Evolutionary conservation across 1,140 invertebrate genomes (phyloP).

Genomic region (Mylabris phalerata): DNA sequence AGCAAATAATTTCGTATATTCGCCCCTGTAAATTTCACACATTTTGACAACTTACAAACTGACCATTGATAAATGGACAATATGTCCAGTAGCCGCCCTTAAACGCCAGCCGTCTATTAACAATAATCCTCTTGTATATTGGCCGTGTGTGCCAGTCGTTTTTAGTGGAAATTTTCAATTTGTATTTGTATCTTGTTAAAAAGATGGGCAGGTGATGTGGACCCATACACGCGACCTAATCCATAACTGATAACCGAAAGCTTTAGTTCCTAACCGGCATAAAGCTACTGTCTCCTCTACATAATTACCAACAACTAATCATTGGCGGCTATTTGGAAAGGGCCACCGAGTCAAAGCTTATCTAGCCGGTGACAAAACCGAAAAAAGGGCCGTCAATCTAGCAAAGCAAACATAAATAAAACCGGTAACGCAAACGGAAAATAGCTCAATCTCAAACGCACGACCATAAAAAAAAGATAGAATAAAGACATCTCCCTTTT

Average conservation of each 20-base stretch:
- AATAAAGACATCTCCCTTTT: too few relatives aligned
- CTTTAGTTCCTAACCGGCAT: slow-evolving; percentile 6
- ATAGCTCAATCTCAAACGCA: too few relatives aligned
- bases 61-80: not conserved
- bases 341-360: not conserved
- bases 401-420: too few relatives aligned
- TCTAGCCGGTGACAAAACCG: too few relatives aligned
- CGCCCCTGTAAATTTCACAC: not conserved
- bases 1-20: not conserved
- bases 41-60: not conserved
- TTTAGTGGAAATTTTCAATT: slow-evolving; percentile 2
- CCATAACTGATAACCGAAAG: slow-evolving; percentile 17
- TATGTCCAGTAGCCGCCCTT: not conserved
- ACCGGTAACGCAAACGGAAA: too few relatives aligned
- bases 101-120: not conserved
- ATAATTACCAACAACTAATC: slow-evolving; percentile 19
- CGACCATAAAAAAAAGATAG: too few relatives aligned
- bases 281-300: slow-evolving; percentile 14
- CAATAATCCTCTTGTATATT: not conserved
- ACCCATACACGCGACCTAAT: slow-evolving; percentile 19
- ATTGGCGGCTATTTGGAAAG: slow-evolving; percentile 6
- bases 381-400: too few relatives aligned
- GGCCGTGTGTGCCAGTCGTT: too few relatives aligned
- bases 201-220: slow-evolving; percentile 12
- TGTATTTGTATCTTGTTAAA: not conserved